Conservation (phyloP, 2,888 invertebrate genomes). For the Balanococcus diminutus region DNA sequence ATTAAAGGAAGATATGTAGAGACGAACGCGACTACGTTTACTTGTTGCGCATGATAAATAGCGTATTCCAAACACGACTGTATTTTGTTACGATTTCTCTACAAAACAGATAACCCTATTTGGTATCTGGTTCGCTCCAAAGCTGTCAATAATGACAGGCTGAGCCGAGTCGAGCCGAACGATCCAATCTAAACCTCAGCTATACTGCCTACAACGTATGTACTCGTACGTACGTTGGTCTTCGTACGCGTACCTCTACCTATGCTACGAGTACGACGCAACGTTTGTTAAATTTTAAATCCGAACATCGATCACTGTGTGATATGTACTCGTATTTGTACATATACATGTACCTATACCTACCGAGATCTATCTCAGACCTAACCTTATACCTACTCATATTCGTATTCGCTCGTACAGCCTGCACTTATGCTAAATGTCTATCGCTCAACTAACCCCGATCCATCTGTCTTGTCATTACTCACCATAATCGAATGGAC, state of each 20-base stretch:
- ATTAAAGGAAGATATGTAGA: constrained; percentile 53
- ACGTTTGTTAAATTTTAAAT: constrained; percentile 54
- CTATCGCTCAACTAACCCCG: too few species aligned
- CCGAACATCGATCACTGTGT: constrained; percentile 2
- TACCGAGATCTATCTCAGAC: too few species aligned
- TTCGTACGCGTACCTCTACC: too few species aligned
- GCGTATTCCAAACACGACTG: constrained; percentile 45
- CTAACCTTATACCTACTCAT: too few species aligned
- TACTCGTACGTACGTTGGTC: background rate
- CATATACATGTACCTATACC: background rate
- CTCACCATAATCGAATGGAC: too few species aligned
- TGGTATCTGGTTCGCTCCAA: constrained; percentile 53
- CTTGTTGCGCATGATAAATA: constrained; percentile 54
- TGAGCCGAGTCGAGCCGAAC: too few species aligned
- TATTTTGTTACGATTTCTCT: constrained; percentile 44
- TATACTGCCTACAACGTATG: background rate
- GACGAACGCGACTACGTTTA: constrained; percentile 45
- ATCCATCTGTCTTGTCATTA: too few species aligned
- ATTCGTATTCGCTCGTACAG: too few species aligned
- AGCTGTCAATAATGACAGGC: constrained; percentile 55
- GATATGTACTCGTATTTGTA: too few species aligned
- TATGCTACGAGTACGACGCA: background rate
- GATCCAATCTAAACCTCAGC: constrained; percentile 50
- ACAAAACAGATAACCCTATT: constrained; percentile 51
- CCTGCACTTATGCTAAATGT: too few species aligned